Base-by-base conservation (phyloP, 2,113 vertebrate genomes). In the Apaloderma vittatum region DNA sequence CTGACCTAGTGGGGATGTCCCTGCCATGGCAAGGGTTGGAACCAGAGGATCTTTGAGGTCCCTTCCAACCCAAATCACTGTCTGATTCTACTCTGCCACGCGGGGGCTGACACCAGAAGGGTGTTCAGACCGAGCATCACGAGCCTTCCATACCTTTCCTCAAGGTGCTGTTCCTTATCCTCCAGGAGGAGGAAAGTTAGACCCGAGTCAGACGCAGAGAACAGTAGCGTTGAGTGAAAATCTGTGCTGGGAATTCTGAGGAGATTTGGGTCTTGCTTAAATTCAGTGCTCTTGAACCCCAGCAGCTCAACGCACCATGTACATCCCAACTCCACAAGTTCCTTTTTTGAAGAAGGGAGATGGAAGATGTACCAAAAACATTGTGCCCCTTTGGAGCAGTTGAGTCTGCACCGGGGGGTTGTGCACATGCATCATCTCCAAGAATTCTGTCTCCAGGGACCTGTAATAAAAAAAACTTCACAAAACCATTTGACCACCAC, bases 151-250 rank as follows among this genome's bases (percentile, higher is more conserved):
- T 6, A 11, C 19, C 36, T 22, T 29, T 52, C 61, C 26, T 21
- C 22, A n/a, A 16, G 36, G 34, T 71, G 29, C 26, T 3, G 0
- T 2, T n/a, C 15, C 54, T 77, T 3, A 11, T 30, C 30, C 46
- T 66, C 27, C 17, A 26, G 63, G 27, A 71, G 34, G 26, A 29
- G 29, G 15, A 3, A 55, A n/a, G 10, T 20, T 2, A 46, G 29
- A 43, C 43, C 29, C 0, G 8, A 37, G 37, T 24, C 4, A 16
- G 32, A 34, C 3, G 11, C 20, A 62, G 74, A n/a, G 16, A 48
- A 37, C 11, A 2, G 0, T 0, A 12, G n/a, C 22, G 8, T 2
- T 0, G 3, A 68, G 37, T 19, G 27, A 34, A 34, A 21, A 24
- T 17, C 52, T 11, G 29, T 11, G 78, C 59, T 61, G 55, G 27